phyloP scores from a whole-genome alignment of 2,888 invertebrate genomes.

The Caenorhabditis panamensis region DNA sequence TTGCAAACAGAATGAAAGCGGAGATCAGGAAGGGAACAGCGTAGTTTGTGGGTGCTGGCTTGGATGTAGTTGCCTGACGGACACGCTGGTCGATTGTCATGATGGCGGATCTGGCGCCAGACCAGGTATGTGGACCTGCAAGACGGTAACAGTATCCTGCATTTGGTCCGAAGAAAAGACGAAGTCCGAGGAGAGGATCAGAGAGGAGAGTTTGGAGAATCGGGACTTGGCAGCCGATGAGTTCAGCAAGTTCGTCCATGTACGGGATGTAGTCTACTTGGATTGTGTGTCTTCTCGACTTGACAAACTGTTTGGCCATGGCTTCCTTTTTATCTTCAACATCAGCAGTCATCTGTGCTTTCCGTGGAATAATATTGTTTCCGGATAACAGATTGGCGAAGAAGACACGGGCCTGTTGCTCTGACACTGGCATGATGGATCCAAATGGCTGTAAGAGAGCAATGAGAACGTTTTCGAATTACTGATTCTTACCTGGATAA shows the following conservation, averaged over 20 bases:
- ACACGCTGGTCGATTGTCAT: constrained; percentile 68
- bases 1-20: constrained; percentile 30
- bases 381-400: constrained; percentile 70
- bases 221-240: constrained; percentile 82
- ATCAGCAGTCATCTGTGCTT: constrained; percentile 81
- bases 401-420: constrained; percentile 83
- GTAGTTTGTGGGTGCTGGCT: constrained; percentile 51
- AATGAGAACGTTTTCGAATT: neutral
- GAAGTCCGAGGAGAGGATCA: constrained; percentile 71
- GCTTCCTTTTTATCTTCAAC: constrained; percentile 76
- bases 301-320: constrained; percentile 76
- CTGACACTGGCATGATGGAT: constrained; percentile 83
- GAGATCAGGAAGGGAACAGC: constrained; percentile 45
- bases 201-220: constrained; percentile 77
- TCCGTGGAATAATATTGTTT: constrained; percentile 50
- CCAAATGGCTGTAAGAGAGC: constrained; percentile 82
- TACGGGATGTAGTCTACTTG: constrained; percentile 82
- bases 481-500: constrained; percentile 81
- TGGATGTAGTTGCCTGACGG: constrained; percentile 49
- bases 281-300: constrained; percentile 82
- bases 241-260: constrained; percentile 83
- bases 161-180: constrained; percentile 65
- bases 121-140: constrained; percentile 71
- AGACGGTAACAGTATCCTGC: constrained; percentile 70
- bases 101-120: constrained; percentile 73